A percentile compares a stretch with the other conserved stretches of the same genome.
Conservation (phyloP, 1,140 invertebrate species). For the Episyrphus balteatus region DNA sequence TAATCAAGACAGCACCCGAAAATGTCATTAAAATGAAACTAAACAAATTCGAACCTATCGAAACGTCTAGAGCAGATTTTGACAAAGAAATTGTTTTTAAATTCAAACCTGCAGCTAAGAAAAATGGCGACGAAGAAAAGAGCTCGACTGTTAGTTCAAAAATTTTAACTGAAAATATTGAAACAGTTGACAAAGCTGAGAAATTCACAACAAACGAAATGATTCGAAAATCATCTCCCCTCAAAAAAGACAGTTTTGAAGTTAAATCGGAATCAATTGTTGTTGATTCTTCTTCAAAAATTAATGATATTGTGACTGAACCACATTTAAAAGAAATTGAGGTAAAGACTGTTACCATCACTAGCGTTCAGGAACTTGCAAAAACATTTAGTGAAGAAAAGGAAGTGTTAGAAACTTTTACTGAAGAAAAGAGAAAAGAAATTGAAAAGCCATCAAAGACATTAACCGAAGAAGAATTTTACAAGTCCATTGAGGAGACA, state of each 20-base stretch:
- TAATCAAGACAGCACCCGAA: constrained; percentile 33
- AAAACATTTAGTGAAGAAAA: constrained; percentile 21
- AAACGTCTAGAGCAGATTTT: constrained; percentile 33
- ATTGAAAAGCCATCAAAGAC: constrained; percentile 23
- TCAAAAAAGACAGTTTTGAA: neutral
- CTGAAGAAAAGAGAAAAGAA: constrained; percentile 4
- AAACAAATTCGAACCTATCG: constrained; percentile 28
- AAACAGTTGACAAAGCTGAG: constrained; percentile 20
- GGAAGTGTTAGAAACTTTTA: neutral
- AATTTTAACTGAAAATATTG: constrained; percentile 28
- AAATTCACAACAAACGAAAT: constrained; percentile 6
- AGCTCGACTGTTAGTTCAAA: constrained; percentile 20
- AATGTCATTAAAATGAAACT: constrained; percentile 37
- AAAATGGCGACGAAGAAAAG: constrained; percentile 10
- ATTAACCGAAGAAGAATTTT: constrained; percentile 34
- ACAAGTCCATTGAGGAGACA: constrained; percentile 33
- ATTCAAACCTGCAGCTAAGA: constrained; percentile 30
- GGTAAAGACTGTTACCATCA: constrained; percentile 19
- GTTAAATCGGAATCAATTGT: too few species aligned
- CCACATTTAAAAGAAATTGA: too few species aligned
- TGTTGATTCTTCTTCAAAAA: neutral
- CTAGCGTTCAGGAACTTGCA: constrained; percentile 15
- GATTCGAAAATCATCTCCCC: neutral
- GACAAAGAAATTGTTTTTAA: constrained; percentile 35
- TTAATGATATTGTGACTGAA: neutral